Conservation (phyloP, 2,888 invertebrate species). For the Gonocerus acuteangulatus region DNA sequence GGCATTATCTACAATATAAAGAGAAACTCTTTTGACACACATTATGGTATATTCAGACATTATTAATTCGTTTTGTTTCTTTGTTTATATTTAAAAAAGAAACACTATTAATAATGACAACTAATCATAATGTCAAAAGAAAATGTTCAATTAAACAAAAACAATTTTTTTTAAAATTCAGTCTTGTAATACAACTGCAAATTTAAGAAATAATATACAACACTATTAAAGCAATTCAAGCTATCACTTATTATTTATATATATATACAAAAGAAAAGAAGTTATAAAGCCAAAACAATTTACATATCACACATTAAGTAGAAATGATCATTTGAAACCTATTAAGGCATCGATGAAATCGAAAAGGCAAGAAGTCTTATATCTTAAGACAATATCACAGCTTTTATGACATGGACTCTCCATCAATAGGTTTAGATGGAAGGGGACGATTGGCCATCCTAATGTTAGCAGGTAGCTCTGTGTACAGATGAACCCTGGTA, state of each 20-base stretch:
- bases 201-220: slow-evolving; percentile 15
- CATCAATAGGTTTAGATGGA: slow-evolving; percentile 53
- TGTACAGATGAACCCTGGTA: slow-evolving; percentile 50
- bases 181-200: slow-evolving; percentile 23
- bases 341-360: slow-evolving; percentile 27
- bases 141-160: neutral
- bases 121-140: slow-evolving; percentile 19
- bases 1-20: slow-evolving; percentile 22
- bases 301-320: slow-evolving; percentile 19
- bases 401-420: slow-evolving; percentile 12
- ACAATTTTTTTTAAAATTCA: slow-evolving; percentile 16
- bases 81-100: neutral
- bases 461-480: slow-evolving; percentile 47
- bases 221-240: slow-evolving; percentile 6
- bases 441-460: slow-evolving; percentile 60
- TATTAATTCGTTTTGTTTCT: slow-evolving; percentile 33
- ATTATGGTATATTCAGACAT: slow-evolving; percentile 34
- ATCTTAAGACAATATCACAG: slow-evolving; percentile 24
- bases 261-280: slow-evolving; percentile 15
- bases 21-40: slow-evolving; percentile 32
- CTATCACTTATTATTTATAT: slow-evolving; percentile 14
- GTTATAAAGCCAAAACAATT: slow-evolving; percentile 15
- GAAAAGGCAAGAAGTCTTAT: slow-evolving; percentile 28
- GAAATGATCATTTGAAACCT: slow-evolving; percentile 20
- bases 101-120: slow-evolving; percentile 24